phyloP scores from a whole-genome alignment of 2,797 vertebrate genomes.

The Acridotheres tristis region DNA sequence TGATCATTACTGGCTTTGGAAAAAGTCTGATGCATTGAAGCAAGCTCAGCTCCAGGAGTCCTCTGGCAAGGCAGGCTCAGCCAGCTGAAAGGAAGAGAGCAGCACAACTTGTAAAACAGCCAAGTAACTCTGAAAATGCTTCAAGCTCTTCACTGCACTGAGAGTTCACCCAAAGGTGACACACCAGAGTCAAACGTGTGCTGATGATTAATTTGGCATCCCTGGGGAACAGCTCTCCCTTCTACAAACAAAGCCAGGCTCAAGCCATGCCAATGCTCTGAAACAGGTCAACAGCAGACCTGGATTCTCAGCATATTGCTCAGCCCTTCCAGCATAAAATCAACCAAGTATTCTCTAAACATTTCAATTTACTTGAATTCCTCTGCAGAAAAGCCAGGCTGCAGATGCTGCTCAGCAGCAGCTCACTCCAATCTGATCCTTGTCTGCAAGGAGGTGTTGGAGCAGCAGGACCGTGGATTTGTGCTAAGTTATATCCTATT shows the following conservation, averaged over 20 bases:
- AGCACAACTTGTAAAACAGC: not conserved
- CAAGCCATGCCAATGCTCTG: not conserved
- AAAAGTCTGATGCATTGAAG: not conserved
- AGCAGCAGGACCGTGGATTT: not conserved
- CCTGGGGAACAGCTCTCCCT: not conserved
- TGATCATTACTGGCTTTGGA: not conserved
- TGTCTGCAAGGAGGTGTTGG: not conserved
- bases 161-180: not conserved
- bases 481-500: conserved; percentile 1
- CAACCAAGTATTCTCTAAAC: not conserved
- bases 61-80: not conserved
- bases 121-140: not conserved
- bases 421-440: not conserved
- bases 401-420: not conserved
- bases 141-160: not conserved
- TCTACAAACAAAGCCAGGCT: not conserved
- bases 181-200: not conserved
- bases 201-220: not conserved
- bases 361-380: not conserved
- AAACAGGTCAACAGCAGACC: not conserved
- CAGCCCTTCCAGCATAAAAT: not conserved
- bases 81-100: not conserved
- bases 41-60: not conserved
- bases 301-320: not conserved
- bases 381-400: not conserved